phyloP scores from a whole-genome alignment of 2,888 invertebrate species.

The Drosophila buzzatii region DNA sequence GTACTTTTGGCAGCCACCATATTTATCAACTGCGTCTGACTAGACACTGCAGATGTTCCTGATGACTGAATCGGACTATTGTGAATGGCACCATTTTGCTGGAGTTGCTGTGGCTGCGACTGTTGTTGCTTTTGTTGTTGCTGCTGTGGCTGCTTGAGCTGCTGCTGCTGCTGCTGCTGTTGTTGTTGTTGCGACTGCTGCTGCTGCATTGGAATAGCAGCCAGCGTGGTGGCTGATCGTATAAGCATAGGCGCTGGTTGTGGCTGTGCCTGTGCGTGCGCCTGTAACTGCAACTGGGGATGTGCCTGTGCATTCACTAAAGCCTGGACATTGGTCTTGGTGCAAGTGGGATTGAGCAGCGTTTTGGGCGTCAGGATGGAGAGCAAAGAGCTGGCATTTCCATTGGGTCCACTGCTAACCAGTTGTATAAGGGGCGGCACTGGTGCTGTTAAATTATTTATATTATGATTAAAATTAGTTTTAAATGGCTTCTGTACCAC shows the following conservation, averaged over 20 bases:
- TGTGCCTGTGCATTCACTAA: background rate
- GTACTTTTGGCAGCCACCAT: constrained; percentile 5
- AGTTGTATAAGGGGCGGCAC: constrained; percentile 46
- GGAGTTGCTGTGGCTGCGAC: background rate
- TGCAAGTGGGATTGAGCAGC: constrained; percentile 20
- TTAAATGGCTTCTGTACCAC: constrained; percentile 41
- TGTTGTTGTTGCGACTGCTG: constrained; percentile 6
- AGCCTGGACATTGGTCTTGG: constrained; percentile 15
- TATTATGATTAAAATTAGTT: constrained; percentile 18
- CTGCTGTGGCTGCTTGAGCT: constrained; percentile 2
- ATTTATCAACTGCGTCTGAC: constrained; percentile 2
- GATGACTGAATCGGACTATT: background rate
- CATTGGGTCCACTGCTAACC: constrained; percentile 28
- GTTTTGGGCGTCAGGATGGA: constrained; percentile 43
- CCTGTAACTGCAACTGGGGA: background rate
- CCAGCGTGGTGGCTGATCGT: constrained; percentile 25
- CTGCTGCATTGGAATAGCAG: constrained; percentile 21
- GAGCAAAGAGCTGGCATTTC: constrained; percentile 36
- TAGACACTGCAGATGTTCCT: background rate
- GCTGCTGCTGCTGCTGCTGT: background rate
- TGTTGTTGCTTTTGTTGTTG: constrained; percentile 4
- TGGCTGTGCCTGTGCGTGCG: background rate
- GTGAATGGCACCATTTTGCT: constrained; percentile 8
- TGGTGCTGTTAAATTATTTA: constrained; percentile 13
- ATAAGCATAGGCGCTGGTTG: constrained; percentile 30